Evolutionary conservation across 2,113 vertebrate genomes (phyloP), one percentile per base, ranked within the genome.

Genomic region (Esox niger): DNA sequence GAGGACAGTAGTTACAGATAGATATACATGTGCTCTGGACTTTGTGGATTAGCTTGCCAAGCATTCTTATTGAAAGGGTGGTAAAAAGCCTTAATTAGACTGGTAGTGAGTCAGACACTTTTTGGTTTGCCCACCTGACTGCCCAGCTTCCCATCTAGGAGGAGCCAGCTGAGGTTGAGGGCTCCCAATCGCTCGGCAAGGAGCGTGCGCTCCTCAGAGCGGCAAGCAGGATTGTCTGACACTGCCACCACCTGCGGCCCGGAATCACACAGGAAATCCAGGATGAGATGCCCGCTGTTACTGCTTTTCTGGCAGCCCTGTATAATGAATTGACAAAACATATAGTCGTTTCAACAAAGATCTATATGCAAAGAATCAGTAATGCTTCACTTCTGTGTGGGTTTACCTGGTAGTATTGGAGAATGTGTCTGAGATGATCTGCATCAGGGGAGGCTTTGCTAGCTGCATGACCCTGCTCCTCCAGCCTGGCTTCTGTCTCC

Each of bases 221-320:
- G 69, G 69, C 89, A 86, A 17, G 91, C 85, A 57, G 84, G 17
- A 15, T 43, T 43, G 13, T 17, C 13, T 15, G 15, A 43, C 1
- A 4, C 38, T 43, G 38, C 92, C 61, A 84, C 83, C 55, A 85
- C 75, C 79, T 89, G 91, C 72, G 92, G 88, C 25, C 93, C 79
- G 0, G 93, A 93, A 86, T 98, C 93, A 82, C 94, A 95, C 66
- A 98, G 90, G 73, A 91, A 94, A 68, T 98, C 94, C 0, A 96
- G 87, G 1, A 90, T 82, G 74, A 91, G 90, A 72, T 96, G 94
- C 30, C 89, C 93, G 0, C 87, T 91, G 77, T 82, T 83, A 84
- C 93, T 73, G 76, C 94, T 92, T 77, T 89, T 89, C 82, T 91
- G 87, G 32, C 90, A 87, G 59, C 80, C 92, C 97, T 99, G 69